Base-by-base conservation (phyloP, 1,140 invertebrate species). In the Drosophila sp. region DNA sequence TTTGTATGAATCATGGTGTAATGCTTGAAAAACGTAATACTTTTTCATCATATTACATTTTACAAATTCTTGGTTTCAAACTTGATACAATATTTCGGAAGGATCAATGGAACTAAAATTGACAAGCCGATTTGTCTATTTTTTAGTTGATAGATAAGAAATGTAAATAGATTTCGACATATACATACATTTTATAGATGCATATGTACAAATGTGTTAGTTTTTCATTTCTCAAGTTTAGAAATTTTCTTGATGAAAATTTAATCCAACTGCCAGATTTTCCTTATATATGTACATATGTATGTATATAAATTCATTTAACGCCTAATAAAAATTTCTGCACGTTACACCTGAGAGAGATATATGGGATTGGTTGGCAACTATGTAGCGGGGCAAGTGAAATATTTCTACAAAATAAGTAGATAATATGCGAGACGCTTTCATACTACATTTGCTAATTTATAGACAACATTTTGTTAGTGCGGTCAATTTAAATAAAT, bases 301-400 rank as follows among this genome's bases (percentile, higher is more conserved):
- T 30, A 30, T 41, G n/a, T 79, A 85, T 82, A 89, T 80, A 89
- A 89, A 87, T 87, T 87, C 84, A 87, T 87, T 87, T 89, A 89
- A 87, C 84, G 84, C 84, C 64, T 57, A 87, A 87, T 87, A 87
- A 89, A 87, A 63, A 78, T 89, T 61, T 87, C 80, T 89, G 77
- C 84, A 83, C 80, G 80, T 87, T 72, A 69, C 75, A 78, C 72
- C 74, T 76, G 66, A 61, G 65, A 55, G 71, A 41, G 25, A 44
- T 27, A 44, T 38, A 61, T 38, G 32, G 17, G n/a, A 35, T 32
- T 64, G 57, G 50, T 44, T 63, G 27, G 73, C 72, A 76, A 76
- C 72, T 63, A 35, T 76, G 73, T 76, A 63, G 35, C 38, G n/a
- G 44, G 6, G 44, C 44, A 47, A 47, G 5, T 8, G 54, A 29